These are phyloP conservation scores for Moxostoma hubbsi DNA, from an alignment of 2,797 vertebrate genomes.

Conservation along the genomic window DNA sequence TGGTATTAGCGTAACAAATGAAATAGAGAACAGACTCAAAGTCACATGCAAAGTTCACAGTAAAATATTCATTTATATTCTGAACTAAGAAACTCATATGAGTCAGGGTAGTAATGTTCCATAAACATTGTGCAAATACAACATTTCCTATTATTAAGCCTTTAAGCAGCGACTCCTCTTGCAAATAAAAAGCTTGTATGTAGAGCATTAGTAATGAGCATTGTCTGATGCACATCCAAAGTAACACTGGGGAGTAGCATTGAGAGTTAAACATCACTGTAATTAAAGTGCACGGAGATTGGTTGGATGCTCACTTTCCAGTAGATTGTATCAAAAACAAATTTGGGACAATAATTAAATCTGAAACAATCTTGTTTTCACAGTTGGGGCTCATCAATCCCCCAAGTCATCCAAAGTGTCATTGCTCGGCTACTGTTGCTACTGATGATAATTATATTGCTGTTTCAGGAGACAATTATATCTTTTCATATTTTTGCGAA, in stretches of 20 bases:
- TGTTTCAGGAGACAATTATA: background rate
- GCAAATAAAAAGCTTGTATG: constrained; percentile 11
- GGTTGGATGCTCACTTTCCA: constrained; percentile 5
- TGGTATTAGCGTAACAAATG: background rate
- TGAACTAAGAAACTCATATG: background rate
- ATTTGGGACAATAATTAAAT: constrained; percentile 28
- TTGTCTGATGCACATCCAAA: background rate
- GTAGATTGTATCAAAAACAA: constrained; percentile 33
- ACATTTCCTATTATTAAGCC: background rate
- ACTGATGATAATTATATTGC: background rate
- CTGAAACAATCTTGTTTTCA: constrained; percentile 31
- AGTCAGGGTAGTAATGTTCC: constrained; percentile 4
- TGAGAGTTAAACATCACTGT: constrained; percentile 11
- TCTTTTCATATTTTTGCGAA: background rate
- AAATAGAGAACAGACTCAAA: background rate
- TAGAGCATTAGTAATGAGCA: background rate
- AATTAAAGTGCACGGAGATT: constrained; percentile 35
- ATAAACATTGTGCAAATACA: constrained; percentile 3
- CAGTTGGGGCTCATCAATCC: constrained; percentile 8
- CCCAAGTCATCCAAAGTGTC: constrained; percentile 5
- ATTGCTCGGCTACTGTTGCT: constrained; percentile 17
- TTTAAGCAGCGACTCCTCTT: background rate
- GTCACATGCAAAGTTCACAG: background rate
- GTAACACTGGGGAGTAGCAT: background rate
- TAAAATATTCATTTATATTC: background rate